Base-by-base conservation (phyloP, 1,140 invertebrate species). In the Eciton burchellii region DNA sequence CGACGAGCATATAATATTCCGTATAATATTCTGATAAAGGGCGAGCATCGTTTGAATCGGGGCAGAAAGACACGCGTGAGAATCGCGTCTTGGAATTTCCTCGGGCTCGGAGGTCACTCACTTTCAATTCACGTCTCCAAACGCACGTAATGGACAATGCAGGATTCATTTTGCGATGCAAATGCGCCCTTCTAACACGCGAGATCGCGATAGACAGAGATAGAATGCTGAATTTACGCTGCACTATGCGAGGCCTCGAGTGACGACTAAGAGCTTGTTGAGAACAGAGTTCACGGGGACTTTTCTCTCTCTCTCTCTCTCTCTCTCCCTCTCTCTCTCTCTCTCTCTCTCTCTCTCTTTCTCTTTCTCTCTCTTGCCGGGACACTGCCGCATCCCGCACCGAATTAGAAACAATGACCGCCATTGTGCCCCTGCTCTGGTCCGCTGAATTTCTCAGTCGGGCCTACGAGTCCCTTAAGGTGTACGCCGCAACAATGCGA, bases 341-440 rank as follows among this genome's bases (percentile, higher is more conserved):
- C 72, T 72, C 72, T 65, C 26, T 56, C 35, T n/a, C 70, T 49
- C 19, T 71, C 72, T 71, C 72, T 72, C 72, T 65, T 19, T 56
- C 35, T n/a, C 70, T 49, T 16, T 71, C 72, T 71, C 72, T 72
- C 72, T 65, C 26, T 56, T 29, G n/a, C 72, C 26, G 24, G 35
- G 62, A 76, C 60, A 26, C 12, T 52, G 14, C n/a, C 68, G 84
- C 65, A 47, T 70, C 73, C 68, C 63, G 49, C 81, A 60, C 16
- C 45, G 71, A 57, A 86, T 41, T 65, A 82, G 71, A 90, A 89
- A 90, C 88, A 90, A 89, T 84, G 73, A 43, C 21, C 52, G 14
- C 72, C 74, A 89, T 91, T 90, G 90, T 91, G 35, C 49, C 79
- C 76, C 66, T n/a, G n/a, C n/a, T 56, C 45, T 84, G 76, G 81